phyloP scores from a whole-genome alignment of 2,113 vertebrate genomes.

The Porphyrio hochstetteri region DNA sequence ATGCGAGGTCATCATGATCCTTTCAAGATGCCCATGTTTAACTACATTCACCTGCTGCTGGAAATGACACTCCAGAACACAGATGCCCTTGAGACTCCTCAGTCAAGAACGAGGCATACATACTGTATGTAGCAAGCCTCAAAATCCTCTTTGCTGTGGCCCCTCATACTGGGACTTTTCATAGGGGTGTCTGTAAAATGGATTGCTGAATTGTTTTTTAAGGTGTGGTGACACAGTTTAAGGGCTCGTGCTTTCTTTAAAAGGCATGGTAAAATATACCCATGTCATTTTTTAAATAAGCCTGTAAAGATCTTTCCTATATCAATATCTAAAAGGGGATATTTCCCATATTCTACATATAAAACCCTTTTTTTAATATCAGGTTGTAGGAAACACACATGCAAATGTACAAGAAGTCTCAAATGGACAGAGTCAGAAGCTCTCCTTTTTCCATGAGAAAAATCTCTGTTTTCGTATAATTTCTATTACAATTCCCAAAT shows the following conservation, averaged over 20 bases:
- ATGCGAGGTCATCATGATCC: background rate
- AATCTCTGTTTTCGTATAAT: background rate
- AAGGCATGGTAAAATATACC: background rate
- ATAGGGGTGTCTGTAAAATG: background rate
- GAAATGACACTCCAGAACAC: background rate
- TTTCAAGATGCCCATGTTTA: background rate
- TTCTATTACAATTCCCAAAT: background rate
- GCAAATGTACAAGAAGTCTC: background rate
- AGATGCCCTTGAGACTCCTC: background rate
- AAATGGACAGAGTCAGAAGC: background rate
- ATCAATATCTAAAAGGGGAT: background rate
- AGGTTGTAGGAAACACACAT: background rate
- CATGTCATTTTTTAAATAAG: background rate
- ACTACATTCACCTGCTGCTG: background rate
- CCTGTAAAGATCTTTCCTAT: background rate
- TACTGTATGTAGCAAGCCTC: background rate
- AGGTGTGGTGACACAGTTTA: background rate
- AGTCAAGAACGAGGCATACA: background rate
- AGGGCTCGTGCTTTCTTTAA: background rate
- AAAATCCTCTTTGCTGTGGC: background rate
- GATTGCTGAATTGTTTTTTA: background rate
- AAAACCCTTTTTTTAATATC: background rate
- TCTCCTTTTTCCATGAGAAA: background rate
- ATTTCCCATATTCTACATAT: background rate
- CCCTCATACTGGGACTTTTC: background rate